Conservation (phyloP, 1,140 invertebrate genomes). For the Eriocheir sinensis region DNA sequence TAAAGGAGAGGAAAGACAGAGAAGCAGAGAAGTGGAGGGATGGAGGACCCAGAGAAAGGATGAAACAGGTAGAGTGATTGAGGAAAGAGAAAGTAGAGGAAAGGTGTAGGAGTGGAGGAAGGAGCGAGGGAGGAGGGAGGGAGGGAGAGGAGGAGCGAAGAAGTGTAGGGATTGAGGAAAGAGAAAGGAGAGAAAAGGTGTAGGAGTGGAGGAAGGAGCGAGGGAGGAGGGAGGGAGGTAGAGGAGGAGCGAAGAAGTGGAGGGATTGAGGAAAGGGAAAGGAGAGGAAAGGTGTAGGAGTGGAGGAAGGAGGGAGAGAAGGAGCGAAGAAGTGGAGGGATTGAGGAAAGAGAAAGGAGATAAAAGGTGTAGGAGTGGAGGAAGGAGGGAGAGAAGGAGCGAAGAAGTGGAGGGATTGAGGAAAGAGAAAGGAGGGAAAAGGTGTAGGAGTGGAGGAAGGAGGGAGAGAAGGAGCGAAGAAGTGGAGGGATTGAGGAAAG, state of each 20-base stretch:
- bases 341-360: background rate
- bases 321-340: background rate
- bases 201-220: background rate
- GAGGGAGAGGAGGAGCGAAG: background rate
- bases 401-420: no score
- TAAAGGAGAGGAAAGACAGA: no score
- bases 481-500: background rate
- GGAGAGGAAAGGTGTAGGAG: background rate
- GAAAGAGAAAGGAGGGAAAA: no score
- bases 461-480: background rate
- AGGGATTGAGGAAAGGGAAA: background rate
- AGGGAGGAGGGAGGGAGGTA: background rate
- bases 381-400: background rate
- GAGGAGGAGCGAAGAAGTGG: background rate
- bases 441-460: background rate
- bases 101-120: no score
- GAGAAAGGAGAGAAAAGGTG: background rate
- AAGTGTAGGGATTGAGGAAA: background rate
- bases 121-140: background rate
- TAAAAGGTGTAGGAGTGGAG: background rate
- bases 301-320: background rate
- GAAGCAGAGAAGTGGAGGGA: no score
- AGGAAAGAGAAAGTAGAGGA: no score
- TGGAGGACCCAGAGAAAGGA: no score
- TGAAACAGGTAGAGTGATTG: background rate